Percentiles rank a stretch among this genome's conserved stretches.
These are phyloP conservation scores for Conopomorpha cramerella DNA, from an alignment of 1,140 invertebrate species.

Conservation along the genomic window DNA sequence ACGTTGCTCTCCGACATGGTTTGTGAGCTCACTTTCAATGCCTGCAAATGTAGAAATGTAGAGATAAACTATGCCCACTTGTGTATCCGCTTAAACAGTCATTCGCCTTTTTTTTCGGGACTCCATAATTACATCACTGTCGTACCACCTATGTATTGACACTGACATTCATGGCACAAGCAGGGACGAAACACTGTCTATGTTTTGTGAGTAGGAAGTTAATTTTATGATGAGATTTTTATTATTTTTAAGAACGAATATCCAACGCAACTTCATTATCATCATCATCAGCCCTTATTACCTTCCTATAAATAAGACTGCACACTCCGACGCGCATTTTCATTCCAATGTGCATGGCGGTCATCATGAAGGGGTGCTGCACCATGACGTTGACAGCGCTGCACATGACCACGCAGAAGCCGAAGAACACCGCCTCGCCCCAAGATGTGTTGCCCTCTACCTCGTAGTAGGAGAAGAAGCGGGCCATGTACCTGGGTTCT, in stretches of 20 bases:
- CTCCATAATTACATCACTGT: too few relatives aligned
- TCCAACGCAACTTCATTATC: too few relatives aligned
- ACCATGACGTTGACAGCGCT: conserved; percentile 66
- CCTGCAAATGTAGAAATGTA: too few relatives aligned
- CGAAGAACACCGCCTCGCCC: conserved; percentile 64
- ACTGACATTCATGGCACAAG: too few relatives aligned
- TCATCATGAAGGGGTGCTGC: conserved; percentile 75
- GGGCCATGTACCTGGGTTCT: conserved; percentile 24
- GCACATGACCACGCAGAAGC: conserved; percentile 65
- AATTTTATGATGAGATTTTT: too few relatives aligned
- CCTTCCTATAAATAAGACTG: conserved; percentile 77
- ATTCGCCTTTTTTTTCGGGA: too few relatives aligned
- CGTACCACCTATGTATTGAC: too few relatives aligned
- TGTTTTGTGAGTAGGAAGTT: too few relatives aligned
- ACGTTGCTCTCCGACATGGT: conserved; percentile 66
- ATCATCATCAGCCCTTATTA: conserved; percentile 28
- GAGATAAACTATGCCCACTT: too few relatives aligned
- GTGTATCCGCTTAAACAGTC: too few relatives aligned
- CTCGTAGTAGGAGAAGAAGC: conserved; percentile 62
- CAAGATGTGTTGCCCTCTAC: conserved; percentile 36
- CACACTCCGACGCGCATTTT: conserved; percentile 73
- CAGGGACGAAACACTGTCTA: too few relatives aligned
- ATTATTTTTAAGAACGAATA: too few relatives aligned
- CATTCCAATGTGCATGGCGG: conserved; percentile 71
- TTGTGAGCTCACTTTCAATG: conserved; percentile 66